Conservation (phyloP, 2,113 vertebrate genomes). For the Recurvirostra avosetta region DNA sequence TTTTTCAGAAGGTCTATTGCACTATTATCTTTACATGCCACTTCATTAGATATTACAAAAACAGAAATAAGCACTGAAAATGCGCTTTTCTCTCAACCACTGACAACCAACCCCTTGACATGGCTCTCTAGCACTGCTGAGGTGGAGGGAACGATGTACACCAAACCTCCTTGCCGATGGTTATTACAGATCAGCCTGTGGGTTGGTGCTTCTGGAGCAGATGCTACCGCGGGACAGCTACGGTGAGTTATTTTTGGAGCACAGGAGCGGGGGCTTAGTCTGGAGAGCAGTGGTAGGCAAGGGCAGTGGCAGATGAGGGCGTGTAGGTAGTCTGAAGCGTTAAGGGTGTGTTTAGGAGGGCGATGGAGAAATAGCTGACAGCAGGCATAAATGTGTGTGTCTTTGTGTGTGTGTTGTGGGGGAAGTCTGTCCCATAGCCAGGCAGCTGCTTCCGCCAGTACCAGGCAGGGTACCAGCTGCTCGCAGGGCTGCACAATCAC, state of each 20-base stretch:
- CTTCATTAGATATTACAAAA: neutral
- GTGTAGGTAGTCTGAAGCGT: neutral
- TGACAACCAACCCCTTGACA: neutral
- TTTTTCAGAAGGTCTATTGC: neutral
- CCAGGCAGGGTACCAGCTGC: neutral
- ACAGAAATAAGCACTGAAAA: neutral
- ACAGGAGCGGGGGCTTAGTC: rapidly evolving
- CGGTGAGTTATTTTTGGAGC: neutral
- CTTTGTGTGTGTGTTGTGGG: neutral
- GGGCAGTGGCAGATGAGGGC: neutral
- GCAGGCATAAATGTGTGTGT: neutral
- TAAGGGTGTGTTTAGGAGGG: neutral
- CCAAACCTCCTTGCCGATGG: neutral
- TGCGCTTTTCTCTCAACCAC: neutral
- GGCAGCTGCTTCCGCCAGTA: neutral
- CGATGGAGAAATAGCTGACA: neutral
- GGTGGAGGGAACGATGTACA: neutral
- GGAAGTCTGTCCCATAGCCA: neutral
- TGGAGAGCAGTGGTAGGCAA: neutral
- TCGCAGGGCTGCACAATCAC: rapidly evolving
- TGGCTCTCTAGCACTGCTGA: rapidly evolving
- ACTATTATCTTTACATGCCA: neutral
- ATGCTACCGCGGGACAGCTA: rapidly evolving
- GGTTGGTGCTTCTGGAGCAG: neutral
- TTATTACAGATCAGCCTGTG: neutral